Evolutionary conservation across 2,888 invertebrate genomes (phyloP).

Genomic region (Epiblema foenella): DNA sequence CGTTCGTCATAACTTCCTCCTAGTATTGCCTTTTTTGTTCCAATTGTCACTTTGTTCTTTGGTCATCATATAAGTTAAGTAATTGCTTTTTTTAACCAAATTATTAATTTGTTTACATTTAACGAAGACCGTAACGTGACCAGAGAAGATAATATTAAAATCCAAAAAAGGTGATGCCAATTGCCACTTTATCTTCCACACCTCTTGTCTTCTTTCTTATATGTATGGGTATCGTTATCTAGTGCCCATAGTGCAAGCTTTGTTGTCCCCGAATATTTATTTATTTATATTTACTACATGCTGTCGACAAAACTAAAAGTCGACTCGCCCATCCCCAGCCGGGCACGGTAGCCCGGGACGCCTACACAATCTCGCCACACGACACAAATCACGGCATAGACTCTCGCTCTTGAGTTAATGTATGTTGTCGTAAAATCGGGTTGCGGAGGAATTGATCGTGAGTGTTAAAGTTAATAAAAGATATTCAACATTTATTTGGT

Average conservation of each 20-base stretch:
- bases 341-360: slow-evolving; percentile 67
- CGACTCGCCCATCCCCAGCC: slow-evolving; percentile 49
- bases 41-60: no score
- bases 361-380: slow-evolving; percentile 65
- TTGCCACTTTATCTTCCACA: background rate
- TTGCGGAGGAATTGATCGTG: background rate
- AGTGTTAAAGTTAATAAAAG: slow-evolving; percentile 10
- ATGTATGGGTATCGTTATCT: no score
- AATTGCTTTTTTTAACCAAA: background rate
- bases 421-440: slow-evolving; percentile 47
- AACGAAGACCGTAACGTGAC: background rate
- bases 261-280: no score
- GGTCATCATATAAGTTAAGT: no score
- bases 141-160: background rate
- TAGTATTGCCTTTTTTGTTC: no score
- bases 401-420: slow-evolving; percentile 70
- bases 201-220: background rate
- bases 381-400: slow-evolving; percentile 74
- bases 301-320: slow-evolving; percentile 35
- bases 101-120: no score
- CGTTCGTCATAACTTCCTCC: no score
- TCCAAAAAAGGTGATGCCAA: background rate
- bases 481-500: background rate
- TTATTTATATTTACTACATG: background rate
- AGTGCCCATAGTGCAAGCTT: no score